phyloP scores from a whole-genome alignment of 1,140 invertebrate species.

The Zaprionus capensis region DNA sequence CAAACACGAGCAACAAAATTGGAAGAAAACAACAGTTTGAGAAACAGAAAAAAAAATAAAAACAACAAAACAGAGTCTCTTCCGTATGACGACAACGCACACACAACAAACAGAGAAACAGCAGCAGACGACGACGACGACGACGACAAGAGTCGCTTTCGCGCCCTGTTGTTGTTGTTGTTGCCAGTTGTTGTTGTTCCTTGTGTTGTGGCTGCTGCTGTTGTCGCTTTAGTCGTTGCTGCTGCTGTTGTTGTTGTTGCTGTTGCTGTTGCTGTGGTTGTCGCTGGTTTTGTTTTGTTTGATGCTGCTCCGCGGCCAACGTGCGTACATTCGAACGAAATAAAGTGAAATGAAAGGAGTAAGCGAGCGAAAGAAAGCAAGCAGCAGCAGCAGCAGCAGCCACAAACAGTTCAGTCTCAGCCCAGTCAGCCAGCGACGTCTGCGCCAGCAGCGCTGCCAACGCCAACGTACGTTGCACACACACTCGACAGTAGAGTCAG shows the following conservation, averaged over 20 bases:
- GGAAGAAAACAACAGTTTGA: conserved; percentile 8
- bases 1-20: conserved; percentile 17
- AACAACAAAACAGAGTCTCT: conserved; percentile 38
- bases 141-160: conserved; percentile 47
- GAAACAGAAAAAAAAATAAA: conserved; percentile 19
- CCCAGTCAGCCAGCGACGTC: conserved; percentile 53
- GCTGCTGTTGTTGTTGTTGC: conserved; percentile 23
- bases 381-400: conserved; percentile 84
- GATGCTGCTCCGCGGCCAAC: conserved; percentile 77
- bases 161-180: conserved; percentile 46
- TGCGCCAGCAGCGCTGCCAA: conserved; percentile 41
- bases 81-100: conserved; percentile 49
- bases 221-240: conserved; percentile 19
- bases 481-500: neutral
- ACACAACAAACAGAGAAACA: conserved; percentile 37
- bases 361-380: conserved; percentile 84
- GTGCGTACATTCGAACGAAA: conserved; percentile 84
- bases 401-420: conserved; percentile 61
- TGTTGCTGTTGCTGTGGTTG: conserved; percentile 22
- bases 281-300: conserved; percentile 41
- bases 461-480: conserved; percentile 33
- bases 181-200: conserved; percentile 27
- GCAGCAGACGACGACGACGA: conserved; percentile 7
- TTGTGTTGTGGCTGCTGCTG: conserved; percentile 23
- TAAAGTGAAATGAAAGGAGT: conserved; percentile 85